phyloP scores from a whole-genome alignment of 2,888 invertebrate species.

The Ectemnius cavifrons region DNA sequence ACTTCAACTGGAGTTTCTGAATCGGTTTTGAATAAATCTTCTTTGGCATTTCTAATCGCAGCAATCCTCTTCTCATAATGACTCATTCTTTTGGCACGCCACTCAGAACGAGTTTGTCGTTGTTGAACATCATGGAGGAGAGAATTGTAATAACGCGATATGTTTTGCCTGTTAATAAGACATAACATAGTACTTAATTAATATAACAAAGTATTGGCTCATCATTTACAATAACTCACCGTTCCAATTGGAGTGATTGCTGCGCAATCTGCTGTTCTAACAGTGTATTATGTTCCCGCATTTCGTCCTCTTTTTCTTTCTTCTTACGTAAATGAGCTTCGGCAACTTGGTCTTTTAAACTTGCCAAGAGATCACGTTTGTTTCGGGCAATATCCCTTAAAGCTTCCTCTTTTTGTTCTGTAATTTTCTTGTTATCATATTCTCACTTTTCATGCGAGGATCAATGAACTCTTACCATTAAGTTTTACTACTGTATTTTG shows the following conservation, averaged over 20 bases:
- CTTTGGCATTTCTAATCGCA: constrained; percentile 7
- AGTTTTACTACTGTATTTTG: constrained; percentile 64
- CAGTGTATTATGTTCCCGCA: constrained; percentile 10
- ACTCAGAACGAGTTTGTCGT: constrained; percentile 80
- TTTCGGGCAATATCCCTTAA: constrained; percentile 56
- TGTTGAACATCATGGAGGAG: constrained; percentile 82
- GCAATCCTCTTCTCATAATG: constrained; percentile 66
- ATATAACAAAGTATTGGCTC: not conserved
- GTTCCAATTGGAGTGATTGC: not conserved
- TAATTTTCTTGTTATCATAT: constrained; percentile 7
- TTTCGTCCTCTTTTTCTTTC: constrained; percentile 25
- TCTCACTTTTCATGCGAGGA: not conserved
- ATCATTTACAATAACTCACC: constrained; percentile 35
- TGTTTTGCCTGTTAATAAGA: constrained; percentile 46
- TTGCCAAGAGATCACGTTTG: constrained; percentile 66
- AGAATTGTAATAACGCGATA: constrained; percentile 83
- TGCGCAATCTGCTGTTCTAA: not conserved
- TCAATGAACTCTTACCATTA: constrained; percentile 55
- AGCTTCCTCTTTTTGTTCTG: constrained; percentile 62
- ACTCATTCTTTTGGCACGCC: constrained; percentile 79
- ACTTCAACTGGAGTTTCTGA: not conserved
- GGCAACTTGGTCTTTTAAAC: constrained; percentile 68
- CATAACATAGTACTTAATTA: not conserved
- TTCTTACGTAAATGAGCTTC: constrained; percentile 39
- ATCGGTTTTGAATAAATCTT: not conserved